Conservation (phyloP, 2,888 invertebrate species). For the Steinernema scapterisci region DNA sequence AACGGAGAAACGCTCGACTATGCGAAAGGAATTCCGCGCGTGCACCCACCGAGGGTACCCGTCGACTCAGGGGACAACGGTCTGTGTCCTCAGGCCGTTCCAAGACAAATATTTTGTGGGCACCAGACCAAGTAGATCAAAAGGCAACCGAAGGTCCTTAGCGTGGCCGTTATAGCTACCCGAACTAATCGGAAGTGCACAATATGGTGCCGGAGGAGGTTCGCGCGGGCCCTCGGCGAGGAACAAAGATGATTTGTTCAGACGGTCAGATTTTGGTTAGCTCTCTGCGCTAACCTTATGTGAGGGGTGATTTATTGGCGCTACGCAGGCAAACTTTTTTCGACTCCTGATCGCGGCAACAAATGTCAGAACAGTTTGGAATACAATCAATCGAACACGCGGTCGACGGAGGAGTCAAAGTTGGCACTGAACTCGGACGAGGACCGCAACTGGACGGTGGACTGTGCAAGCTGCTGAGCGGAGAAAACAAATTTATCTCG, state of each 20-base stretch:
- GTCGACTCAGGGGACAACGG: neutral
- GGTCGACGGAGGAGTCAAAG: neutral
- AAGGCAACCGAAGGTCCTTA: slow-evolving; percentile 1
- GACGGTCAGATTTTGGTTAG: slow-evolving; percentile 11
- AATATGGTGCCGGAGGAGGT: neutral
- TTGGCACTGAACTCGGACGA: neutral
- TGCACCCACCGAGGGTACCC: neutral
- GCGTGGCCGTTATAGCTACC: neutral
- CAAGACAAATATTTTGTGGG: no score
- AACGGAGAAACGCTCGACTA: neutral
- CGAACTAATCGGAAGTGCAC: slow-evolving; percentile 16
- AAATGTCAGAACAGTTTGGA: slow-evolving; percentile 8
- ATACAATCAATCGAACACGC: neutral
- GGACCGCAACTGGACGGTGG: neutral
- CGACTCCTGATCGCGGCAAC: neutral
- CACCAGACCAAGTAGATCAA: slow-evolving; percentile 5
- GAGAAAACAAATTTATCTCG: slow-evolving; percentile 15
- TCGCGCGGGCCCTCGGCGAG: slow-evolving; percentile 19
- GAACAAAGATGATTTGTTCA: slow-evolving; percentile 17
- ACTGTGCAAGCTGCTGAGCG: neutral
- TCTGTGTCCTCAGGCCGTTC: no score
- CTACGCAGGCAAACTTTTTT: slow-evolving; percentile 1
- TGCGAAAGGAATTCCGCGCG: neutral
- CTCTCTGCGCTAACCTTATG: slow-evolving; percentile 23
- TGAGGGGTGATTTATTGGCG: slow-evolving; percentile 12